Percentiles rank a stretch among this genome's conserved stretches.
Conservation (phyloP, 2,113 vertebrate species). For the Python bivittatus region DNA sequence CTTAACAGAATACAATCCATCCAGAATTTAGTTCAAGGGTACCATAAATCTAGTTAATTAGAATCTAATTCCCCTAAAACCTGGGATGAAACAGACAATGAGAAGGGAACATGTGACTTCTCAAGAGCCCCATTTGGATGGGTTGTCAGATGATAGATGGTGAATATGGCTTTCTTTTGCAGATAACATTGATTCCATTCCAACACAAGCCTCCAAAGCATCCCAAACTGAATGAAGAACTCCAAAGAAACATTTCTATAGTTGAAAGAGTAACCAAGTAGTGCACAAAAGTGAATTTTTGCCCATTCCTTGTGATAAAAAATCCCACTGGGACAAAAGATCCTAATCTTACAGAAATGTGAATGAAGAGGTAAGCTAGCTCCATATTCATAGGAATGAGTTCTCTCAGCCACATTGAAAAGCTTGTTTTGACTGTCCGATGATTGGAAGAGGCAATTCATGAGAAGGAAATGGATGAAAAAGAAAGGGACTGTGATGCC, state of each 20-base stretch:
- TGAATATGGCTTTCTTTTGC: background rate
- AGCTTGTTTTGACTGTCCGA: background rate
- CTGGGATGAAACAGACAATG: background rate
- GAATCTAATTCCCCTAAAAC: background rate
- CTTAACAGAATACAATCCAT: too few relatives aligned
- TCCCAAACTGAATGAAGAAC: background rate
- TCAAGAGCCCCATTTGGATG: background rate
- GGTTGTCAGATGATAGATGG: background rate
- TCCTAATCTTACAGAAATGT: background rate
- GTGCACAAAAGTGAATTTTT: background rate
- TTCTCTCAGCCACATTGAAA: background rate
- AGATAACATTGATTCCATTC: background rate
- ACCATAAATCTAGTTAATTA: rapidly evolving
- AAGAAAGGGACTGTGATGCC: background rate
- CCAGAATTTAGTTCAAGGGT: background rate
- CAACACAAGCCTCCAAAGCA: background rate
- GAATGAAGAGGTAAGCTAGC: too few relatives aligned
- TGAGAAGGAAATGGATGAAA: background rate
- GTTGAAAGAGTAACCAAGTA: background rate
- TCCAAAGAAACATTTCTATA: background rate
- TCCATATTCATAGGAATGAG: background rate
- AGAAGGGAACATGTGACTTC: background rate
- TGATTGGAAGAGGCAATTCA: background rate
- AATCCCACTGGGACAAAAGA: background rate
- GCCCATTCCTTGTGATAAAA: background rate